Evolutionary conservation across 2,113 vertebrate genomes (phyloP), one percentile per base, ranked within the genome.

Genomic region (Hippocampus guttulatus): DNA sequence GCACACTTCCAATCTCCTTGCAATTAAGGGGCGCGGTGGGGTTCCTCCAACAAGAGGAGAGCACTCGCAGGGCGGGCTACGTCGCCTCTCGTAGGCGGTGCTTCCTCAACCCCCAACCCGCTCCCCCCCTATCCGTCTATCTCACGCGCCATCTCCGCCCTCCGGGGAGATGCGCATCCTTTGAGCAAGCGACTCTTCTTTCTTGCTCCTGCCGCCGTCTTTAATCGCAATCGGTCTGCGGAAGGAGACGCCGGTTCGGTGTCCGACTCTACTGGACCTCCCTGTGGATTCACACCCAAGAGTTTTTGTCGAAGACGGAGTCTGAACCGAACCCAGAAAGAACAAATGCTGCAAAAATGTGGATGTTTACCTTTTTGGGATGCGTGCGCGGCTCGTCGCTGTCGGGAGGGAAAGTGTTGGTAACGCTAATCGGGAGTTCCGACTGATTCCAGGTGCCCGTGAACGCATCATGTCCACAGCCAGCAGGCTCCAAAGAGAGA

Each of bases 121-220:
- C 20, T 54, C 16, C 41, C 41, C 33, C 67, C 74, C 69, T 73
- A 62, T 75, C 71, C 72, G 74, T 76, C 82, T 80, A 77, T 85
- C 86, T 84, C 51, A 52, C 75, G 75, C 75, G 18, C 71, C 74
- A 81, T 89, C 88, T 87, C 89, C 89, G 81, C 88, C 89, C 85
- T 78, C 78, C 1, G 49, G 84, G 76, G 88, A 90, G 71, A 82
- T 71, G 71, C 83, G 81, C 75, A 79, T 68, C 64, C 80, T 33
- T 67, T 77, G 49, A 70, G 73, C 67, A 69, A 80, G 71, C 85
- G 76, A 73, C 84, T 69, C n/a, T 74, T 68, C 65, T 21, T 20
- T 71, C 41, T 64, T 61, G 79, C 16, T 41, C 63, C 38, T 41
- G 75, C 68, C 41, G 23, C n/a, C 16, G 64, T 21, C 68, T 67